These are phyloP conservation scores for Lacerta bilineata DNA, from an alignment of 2,797 vertebrate genomes.

Conservation along the genomic window DNA sequence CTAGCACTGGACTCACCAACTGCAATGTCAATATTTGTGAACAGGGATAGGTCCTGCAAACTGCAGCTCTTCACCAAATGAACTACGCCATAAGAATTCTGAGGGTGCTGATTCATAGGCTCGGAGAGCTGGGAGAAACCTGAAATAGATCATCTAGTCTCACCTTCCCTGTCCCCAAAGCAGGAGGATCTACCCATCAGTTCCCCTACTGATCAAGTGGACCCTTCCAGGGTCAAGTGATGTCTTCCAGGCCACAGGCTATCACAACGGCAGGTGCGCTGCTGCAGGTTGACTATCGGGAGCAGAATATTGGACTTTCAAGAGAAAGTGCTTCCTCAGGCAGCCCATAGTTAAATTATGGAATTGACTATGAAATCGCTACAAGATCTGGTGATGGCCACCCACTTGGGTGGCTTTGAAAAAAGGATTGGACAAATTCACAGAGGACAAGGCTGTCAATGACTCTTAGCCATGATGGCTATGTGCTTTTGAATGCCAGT, in stretches of 20 bases:
- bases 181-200: background rate
- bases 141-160: background rate
- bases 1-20: slow-evolving; percentile 32
- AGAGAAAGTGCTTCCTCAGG: no score
- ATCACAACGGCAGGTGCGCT: no score
- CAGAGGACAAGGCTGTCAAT: no score
- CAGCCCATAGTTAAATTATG: no score
- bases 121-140: background rate
- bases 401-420: no score
- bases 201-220: background rate
- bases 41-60: slow-evolving; percentile 65
- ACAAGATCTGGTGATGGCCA: no score
- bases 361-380: no score
- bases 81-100: slow-evolving; percentile 6
- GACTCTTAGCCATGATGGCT: no score
- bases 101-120: background rate
- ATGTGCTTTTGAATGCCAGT: no score
- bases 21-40: slow-evolving; percentile 77
- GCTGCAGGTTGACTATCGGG: no score
- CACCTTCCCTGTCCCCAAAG: background rate
- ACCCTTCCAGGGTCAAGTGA: background rate
- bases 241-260: background rate
- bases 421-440: no score
- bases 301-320: background rate
- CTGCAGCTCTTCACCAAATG: slow-evolving; percentile 56